These are phyloP conservation scores for Lochmaea capreae DNA, from an alignment of 2,888 invertebrate species.

Conservation along the genomic window DNA sequence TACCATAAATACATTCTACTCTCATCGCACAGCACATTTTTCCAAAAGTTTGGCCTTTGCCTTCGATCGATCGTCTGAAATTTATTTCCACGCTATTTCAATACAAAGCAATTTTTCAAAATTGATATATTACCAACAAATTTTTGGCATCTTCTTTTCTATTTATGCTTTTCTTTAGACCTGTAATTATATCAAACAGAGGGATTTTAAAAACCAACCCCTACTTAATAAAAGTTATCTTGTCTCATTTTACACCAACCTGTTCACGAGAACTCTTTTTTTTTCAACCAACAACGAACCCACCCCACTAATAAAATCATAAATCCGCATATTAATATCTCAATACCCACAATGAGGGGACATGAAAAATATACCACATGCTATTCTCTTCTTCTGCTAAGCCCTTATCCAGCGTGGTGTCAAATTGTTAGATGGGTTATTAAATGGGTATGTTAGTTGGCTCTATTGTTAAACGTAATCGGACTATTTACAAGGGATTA, in stretches of 20 bases:
- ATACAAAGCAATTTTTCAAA: too few species aligned
- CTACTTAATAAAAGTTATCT: constrained; percentile 20
- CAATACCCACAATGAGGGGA: constrained; percentile 34
- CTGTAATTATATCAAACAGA: constrained; percentile 3
- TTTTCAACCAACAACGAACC: background rate
- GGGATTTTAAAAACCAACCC: constrained; percentile 17
- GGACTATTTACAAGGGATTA: constrained; percentile 47
- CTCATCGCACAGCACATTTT: too few species aligned
- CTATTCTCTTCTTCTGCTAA: constrained; percentile 36
- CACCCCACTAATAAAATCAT: constrained; percentile 13
- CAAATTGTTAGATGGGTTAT: constrained; percentile 46
- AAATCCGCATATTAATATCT: constrained; percentile 44
- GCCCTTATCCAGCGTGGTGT: constrained; percentile 43
- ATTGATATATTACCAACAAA: too few species aligned
- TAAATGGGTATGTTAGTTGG: constrained; percentile 44
- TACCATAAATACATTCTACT: too few species aligned
- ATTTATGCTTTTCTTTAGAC: too few species aligned
- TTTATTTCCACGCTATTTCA: too few species aligned
- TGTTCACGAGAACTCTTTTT: constrained; percentile 21
- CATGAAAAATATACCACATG: constrained; percentile 44
- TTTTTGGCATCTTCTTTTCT: too few species aligned
- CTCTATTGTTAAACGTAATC: constrained; percentile 44
- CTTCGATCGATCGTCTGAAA: too few species aligned
- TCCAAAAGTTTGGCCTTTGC: too few species aligned
- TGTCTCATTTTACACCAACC: constrained; percentile 34